phyloP scores from a whole-genome alignment of 2,888 invertebrate genomes.

The Chymomyza procnemis region DNA sequence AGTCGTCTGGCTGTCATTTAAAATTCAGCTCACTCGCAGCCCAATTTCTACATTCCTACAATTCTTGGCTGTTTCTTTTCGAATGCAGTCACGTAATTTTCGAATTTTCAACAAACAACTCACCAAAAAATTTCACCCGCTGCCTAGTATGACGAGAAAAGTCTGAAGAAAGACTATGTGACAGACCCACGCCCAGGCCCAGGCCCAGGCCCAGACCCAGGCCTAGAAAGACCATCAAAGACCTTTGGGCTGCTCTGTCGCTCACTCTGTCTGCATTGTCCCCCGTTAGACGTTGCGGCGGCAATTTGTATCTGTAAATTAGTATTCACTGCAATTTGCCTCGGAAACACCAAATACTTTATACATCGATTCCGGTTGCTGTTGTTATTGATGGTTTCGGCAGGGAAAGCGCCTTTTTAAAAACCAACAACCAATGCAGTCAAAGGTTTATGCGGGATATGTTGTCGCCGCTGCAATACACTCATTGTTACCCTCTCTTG shows the following conservation, averaged over 20 bases:
- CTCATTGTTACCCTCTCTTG: conserved; percentile 15
- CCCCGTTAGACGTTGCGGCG: conserved; percentile 30
- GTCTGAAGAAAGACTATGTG: background rate
- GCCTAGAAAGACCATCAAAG: background rate
- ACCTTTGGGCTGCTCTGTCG: background rate
- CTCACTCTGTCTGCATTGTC: background rate
- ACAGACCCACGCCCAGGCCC: background rate
- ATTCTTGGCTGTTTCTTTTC: conserved; percentile 63
- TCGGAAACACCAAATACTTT: conserved; percentile 54
- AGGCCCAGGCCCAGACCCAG: background rate
- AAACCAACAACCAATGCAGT: background rate
- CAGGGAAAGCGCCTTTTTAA: background rate
- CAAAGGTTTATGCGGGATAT: conserved; percentile 22
- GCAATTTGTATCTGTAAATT: conserved; percentile 71
- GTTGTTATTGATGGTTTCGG: background rate
- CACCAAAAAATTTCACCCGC: conserved; percentile 51
- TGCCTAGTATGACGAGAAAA: background rate
- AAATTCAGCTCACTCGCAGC: conserved; percentile 68
- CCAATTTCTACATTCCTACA: conserved; percentile 68
- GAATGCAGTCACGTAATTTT: conserved; percentile 73
- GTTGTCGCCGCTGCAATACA: background rate
- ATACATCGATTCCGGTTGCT: conserved; percentile 50
- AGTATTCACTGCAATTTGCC: conserved; percentile 71
- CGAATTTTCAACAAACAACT: conserved; percentile 63
- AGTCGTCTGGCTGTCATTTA: conserved; percentile 49